phyloP scores from a whole-genome alignment of 2,113 vertebrate genomes.

The Lonchura striata region DNA sequence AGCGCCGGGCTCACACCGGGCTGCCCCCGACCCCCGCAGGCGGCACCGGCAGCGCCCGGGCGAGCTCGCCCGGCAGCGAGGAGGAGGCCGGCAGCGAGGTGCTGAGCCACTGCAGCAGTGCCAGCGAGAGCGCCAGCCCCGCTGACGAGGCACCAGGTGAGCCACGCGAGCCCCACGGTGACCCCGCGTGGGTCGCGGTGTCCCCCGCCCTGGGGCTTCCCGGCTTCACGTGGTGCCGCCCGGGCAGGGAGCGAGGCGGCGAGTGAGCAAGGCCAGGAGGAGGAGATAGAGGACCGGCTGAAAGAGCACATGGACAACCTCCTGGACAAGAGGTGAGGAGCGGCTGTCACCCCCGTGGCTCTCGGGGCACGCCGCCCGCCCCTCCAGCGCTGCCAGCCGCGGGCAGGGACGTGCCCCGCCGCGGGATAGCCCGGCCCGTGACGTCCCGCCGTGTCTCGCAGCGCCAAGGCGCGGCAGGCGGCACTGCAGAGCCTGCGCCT shows the following conservation, averaged over 20 bases:
- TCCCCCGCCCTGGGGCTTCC: neutral
- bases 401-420: neutral
- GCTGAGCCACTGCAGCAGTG: slow-evolving; percentile 87
- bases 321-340: slow-evolving; percentile 87
- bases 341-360: neutral
- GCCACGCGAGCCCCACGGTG: neutral
- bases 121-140: slow-evolving; percentile 84
- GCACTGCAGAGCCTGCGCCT: slow-evolving; percentile 84
- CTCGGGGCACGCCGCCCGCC: neutral
- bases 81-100: slow-evolving; percentile 88
- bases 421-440: neutral
- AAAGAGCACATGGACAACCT: slow-evolving; percentile 89
- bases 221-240: neutral
- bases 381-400: neutral
- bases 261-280: slow-evolving; percentile 85
- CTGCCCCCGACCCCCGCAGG: neutral
- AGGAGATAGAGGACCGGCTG: slow-evolving; percentile 88
- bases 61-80: slow-evolving; percentile 75
- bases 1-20: neutral
- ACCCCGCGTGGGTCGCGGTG: neutral
- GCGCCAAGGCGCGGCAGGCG: slow-evolving; percentile 82
- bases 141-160: slow-evolving; percentile 83
- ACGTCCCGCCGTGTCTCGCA: slow-evolving; percentile 5
- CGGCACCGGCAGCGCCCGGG: neutral
- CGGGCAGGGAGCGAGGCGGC: slow-evolving; percentile 79